A percentile compares a stretch with the other conserved stretches of the same genome.
phyloP scores from a whole-genome alignment of 2,113 vertebrate species.

The Misgurnus mizolepis region DNA sequence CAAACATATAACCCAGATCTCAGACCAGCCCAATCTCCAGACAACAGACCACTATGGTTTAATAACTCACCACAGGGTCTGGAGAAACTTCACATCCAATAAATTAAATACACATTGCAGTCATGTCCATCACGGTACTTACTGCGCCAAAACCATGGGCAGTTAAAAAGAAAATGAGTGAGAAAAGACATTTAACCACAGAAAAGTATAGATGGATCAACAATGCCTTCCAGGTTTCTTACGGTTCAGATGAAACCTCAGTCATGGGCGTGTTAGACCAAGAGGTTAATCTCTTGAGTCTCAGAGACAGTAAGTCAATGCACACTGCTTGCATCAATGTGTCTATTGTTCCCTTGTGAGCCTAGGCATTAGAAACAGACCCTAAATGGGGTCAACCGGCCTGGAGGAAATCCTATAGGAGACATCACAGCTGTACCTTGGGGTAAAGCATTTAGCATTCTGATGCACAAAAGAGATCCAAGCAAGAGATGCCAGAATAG shows the following conservation, averaged over 20 bases:
- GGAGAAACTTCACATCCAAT: conserved; percentile 29
- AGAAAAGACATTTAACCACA: conserved; percentile 12
- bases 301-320: conserved; percentile 34
- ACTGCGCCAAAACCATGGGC: background rate
- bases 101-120: conserved; percentile 33
- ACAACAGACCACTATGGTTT: conserved; percentile 32
- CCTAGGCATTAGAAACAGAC: conserved; percentile 18
- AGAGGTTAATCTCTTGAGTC: conserved; percentile 23
- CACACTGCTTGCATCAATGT: conserved; percentile 24
- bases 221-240: conserved; percentile 17
- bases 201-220: conserved; percentile 15
- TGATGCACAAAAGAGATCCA: background rate
- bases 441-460: conserved; percentile 11
- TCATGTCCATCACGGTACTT: background rate
- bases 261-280: background rate
- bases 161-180: background rate
- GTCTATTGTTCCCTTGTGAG: conserved; percentile 18
- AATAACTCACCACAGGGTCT: conserved; percentile 31
- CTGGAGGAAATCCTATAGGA: conserved; percentile 9
- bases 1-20: background rate
- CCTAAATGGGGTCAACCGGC: conserved; percentile 14
- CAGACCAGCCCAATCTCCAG: conserved; percentile 1
- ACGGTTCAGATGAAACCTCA: conserved; percentile 4
- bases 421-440: background rate
- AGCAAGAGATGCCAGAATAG: background rate